Conservation (phyloP, 1,140 invertebrate species). For the Heliconius eleuchia region DNA sequence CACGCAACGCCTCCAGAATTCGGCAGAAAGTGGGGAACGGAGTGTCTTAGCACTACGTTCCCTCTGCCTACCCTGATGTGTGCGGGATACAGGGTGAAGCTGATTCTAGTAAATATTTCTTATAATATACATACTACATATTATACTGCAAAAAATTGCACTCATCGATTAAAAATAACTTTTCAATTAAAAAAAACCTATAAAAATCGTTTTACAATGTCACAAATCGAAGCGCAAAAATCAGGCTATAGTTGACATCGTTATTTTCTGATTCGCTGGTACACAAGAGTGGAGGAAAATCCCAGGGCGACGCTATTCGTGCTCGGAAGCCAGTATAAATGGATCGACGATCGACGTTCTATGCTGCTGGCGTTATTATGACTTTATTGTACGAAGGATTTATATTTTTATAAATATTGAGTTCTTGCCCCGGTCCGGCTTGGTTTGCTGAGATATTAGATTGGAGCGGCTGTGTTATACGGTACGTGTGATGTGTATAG, state of each 20-base stretch:
- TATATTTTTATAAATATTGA: constrained; percentile 28
- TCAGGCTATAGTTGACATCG: constrained; percentile 28
- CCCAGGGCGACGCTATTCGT: constrained; percentile 38
- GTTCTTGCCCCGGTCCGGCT: neutral
- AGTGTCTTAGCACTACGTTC: too few relatives aligned
- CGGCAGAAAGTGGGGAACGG: too few relatives aligned
- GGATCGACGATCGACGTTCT: constrained; percentile 36
- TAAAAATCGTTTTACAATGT: constrained; percentile 11
- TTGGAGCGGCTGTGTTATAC: neutral
- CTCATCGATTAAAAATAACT: constrained; percentile 7
- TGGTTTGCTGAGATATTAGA: neutral
- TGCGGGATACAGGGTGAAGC: too few relatives aligned
- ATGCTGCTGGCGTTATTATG: constrained; percentile 34
- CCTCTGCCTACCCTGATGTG: too few relatives aligned
- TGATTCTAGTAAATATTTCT: too few relatives aligned
- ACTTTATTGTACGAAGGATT: constrained; percentile 28
- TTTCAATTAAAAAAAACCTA: neutral
- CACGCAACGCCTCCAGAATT: too few relatives aligned
- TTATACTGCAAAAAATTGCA: neutral
- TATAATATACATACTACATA: neutral
- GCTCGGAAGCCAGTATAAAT: constrained; percentile 41
- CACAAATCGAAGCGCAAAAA: constrained; percentile 17
- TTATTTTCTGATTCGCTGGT: constrained; percentile 36
- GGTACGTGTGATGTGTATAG: neutral
- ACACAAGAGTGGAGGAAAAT: constrained; percentile 36